Percentiles rank a stretch among this genome's conserved stretches.
These are phyloP conservation scores for Adelognathus sp. DNA, from an alignment of 2,888 invertebrate species.

Conservation along the genomic window DNA sequence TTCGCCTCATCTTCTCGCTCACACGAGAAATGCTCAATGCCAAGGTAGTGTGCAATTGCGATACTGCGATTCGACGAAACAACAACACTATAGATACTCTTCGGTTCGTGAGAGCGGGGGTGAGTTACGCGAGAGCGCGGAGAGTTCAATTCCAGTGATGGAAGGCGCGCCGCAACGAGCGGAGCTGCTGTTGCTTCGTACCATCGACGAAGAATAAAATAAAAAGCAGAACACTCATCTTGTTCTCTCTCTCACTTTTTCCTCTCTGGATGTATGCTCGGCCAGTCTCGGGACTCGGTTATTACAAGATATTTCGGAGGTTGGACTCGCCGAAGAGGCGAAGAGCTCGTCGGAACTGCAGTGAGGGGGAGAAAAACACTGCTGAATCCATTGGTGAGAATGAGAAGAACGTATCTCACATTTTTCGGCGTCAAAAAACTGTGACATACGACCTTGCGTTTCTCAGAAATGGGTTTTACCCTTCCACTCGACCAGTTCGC, in stretches of 20 bases:
- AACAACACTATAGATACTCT: not conserved
- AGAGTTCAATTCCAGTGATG: slow-evolving; percentile 57
- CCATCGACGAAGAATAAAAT: slow-evolving; percentile 50
- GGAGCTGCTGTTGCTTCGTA: not conserved
- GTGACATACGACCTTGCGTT: too few relatives aligned
- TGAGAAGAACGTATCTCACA: too few relatives aligned
- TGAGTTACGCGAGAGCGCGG: slow-evolving; percentile 30
- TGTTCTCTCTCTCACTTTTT: too few relatives aligned
- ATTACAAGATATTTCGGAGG: slow-evolving; percentile 70
- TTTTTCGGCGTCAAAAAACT: too few relatives aligned
- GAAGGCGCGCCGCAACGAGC: slow-evolving; percentile 25
- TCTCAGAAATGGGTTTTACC: too few relatives aligned
- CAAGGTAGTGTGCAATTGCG: not conserved
- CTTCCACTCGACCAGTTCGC: slow-evolving; percentile 29
- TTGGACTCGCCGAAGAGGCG: slow-evolving; percentile 60
- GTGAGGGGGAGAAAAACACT: too few relatives aligned
- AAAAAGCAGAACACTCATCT: slow-evolving; percentile 16
- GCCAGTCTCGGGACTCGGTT: slow-evolving; percentile 48
- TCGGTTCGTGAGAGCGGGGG: not conserved
- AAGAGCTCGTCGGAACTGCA: slow-evolving; percentile 3
- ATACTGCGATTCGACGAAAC: not conserved
- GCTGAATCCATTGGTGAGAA: too few relatives aligned
- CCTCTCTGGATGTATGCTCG: not conserved
- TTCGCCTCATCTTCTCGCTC: not conserved
- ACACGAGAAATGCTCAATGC: not conserved